Percentiles rank a stretch among this genome's conserved stretches.
phyloP scores from a whole-genome alignment of 2,113 vertebrate genomes.

The Lagopus leucura region DNA sequence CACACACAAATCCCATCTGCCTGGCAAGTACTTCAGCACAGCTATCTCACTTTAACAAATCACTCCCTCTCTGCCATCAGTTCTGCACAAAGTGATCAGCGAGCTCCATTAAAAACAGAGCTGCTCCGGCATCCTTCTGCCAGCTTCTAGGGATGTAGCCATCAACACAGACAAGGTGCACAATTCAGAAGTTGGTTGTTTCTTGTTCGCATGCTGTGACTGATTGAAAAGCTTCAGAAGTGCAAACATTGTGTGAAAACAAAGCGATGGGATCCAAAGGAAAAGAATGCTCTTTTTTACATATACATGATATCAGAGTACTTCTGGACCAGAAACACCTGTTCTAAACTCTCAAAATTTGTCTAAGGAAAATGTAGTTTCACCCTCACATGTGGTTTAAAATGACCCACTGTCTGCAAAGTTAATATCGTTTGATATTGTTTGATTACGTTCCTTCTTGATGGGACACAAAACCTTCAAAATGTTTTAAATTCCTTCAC shows the following conservation, averaged over 20 bases:
- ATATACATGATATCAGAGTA: neutral
- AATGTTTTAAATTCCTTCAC: neutral
- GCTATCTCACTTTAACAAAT: neutral
- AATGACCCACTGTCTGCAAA: neutral
- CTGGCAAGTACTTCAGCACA: neutral
- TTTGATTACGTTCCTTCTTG: neutral
- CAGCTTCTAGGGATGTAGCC: neutral
- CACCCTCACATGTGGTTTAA: neutral
- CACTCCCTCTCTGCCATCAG: neutral
- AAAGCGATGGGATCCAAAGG: neutral
- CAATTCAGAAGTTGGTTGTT: neutral
- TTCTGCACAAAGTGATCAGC: neutral
- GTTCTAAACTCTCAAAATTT: neutral
- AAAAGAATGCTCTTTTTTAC: neutral
- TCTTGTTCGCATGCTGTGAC: neutral
- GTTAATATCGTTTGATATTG: neutral
- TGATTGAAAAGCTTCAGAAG: neutral
- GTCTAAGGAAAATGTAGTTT: neutral
- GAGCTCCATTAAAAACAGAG: neutral
- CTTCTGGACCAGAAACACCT: neutral
- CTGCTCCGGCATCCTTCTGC: neutral
- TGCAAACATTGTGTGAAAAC: neutral
- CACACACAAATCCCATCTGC: neutral
- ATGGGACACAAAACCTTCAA: neutral
- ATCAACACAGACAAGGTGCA: fast-evolving